phyloP scores from a whole-genome alignment of 2,113 vertebrate species.

The Pteruthius melanotis region DNA sequence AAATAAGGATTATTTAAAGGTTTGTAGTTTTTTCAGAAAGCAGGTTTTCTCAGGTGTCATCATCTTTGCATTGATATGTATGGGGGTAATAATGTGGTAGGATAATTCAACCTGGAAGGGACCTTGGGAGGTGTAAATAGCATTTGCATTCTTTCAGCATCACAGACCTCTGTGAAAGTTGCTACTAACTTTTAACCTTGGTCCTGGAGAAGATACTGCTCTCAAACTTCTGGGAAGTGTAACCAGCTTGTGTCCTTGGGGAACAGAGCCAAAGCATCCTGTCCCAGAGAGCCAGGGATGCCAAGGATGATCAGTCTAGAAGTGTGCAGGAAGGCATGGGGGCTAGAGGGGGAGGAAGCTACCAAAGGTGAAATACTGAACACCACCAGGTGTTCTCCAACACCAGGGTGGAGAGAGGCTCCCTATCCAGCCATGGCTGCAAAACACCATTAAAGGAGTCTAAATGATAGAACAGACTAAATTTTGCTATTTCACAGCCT shows the following conservation, averaged over 20 bases:
- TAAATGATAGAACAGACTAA: slow-evolving; percentile 3
- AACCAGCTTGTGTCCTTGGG: background rate
- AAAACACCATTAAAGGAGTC: background rate
- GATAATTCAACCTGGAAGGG: background rate
- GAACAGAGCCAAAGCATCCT: background rate
- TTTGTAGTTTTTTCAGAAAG: background rate
- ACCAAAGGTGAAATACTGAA: background rate
- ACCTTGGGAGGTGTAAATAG: background rate
- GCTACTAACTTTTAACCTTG: background rate
- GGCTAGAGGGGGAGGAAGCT: background rate
- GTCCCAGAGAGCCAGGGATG: fast-evolving
- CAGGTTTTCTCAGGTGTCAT: background rate
- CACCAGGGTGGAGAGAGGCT: background rate
- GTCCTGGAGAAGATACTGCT: background rate
- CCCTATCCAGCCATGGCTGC: background rate
- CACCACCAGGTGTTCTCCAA: background rate
- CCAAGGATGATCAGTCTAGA: background rate
- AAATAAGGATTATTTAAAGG: background rate
- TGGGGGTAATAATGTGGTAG: background rate
- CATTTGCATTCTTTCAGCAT: background rate
- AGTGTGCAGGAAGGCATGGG: background rate
- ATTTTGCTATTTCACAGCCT: slow-evolving; percentile 41
- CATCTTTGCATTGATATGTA: background rate
- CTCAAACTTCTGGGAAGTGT: fast-evolving
- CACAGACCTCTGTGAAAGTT: background rate